A percentile compares a stretch with the other conserved stretches of the same genome.
Conservation (phyloP, 2,113 vertebrate genomes). For the Stegostoma tigrinum region DNA sequence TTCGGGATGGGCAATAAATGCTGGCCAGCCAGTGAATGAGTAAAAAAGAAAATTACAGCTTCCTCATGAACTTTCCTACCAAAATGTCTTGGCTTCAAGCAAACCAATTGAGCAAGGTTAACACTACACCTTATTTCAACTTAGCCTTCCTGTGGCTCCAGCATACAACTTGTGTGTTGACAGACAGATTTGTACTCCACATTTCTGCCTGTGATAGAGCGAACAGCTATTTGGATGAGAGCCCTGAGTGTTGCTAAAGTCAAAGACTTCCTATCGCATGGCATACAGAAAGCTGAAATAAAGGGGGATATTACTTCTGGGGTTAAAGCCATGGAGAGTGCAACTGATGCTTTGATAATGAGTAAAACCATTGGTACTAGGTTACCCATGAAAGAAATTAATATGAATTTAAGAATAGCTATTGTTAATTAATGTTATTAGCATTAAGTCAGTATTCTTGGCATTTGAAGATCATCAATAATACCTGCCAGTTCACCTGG, state of each 20-base stretch:
- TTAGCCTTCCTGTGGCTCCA: background rate
- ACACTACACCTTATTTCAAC: background rate
- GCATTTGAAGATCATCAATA: background rate
- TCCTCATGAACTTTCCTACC: background rate
- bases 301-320: background rate
- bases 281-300: background rate
- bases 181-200: background rate
- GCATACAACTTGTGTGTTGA: background rate
- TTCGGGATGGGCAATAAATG: too few relatives aligned
- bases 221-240: background rate
- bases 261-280: background rate
- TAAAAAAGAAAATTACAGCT: background rate
- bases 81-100: background rate
- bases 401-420: background rate
- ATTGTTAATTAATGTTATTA: background rate
- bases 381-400: background rate
- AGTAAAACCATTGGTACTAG: background rate
- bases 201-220: background rate
- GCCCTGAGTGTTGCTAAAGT: background rate
- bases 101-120: background rate
- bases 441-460: background rate
- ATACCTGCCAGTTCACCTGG: background rate
- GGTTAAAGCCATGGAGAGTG: background rate
- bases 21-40: too few relatives aligned
- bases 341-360: background rate